A percentile compares a stretch with the other conserved stretches of the same genome.
phyloP scores from a whole-genome alignment of 1,140 invertebrate species.

The Apis cerana region DNA sequence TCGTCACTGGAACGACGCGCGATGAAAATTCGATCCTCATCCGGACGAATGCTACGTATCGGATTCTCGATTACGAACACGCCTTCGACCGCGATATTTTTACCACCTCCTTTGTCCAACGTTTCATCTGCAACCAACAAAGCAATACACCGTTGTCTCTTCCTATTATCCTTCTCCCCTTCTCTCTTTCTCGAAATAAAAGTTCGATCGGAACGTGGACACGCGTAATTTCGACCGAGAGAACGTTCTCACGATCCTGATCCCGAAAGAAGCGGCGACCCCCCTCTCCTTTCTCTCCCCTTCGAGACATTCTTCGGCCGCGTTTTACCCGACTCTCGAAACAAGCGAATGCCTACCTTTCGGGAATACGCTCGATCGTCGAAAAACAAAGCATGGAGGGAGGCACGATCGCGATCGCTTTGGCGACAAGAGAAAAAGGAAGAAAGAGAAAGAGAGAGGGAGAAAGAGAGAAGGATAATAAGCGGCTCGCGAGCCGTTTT shows the following conservation, averaged over 20 bases:
- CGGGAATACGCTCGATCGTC: conserved; percentile 3
- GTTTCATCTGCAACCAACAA: too few relatives aligned
- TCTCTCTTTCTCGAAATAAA: too few relatives aligned
- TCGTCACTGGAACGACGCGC: background rate
- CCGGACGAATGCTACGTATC: background rate
- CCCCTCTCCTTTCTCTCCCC: conserved; percentile 12
- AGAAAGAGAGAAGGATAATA: conserved; percentile 17
- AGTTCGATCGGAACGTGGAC: too few relatives aligned
- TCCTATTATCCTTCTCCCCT: too few relatives aligned
- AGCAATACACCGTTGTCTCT: too few relatives aligned
- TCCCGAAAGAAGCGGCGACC: conserved; percentile 4
- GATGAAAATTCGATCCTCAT: conserved; percentile 3
- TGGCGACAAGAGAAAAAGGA: background rate
- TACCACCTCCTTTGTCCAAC: too few relatives aligned
- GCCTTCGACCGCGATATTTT: background rate
- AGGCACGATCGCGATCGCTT: background rate
- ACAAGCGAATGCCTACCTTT: background rate
- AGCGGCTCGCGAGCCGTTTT: conserved; percentile 13
- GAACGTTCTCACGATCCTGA: conserved; percentile 29
- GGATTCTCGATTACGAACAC: background rate
- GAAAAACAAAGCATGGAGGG: conserved; percentile 25
- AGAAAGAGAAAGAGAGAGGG: background rate
- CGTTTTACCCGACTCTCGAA: conserved; percentile 50
- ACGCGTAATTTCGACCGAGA: too few relatives aligned
- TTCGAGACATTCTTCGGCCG: conserved; percentile 32